phyloP scores from a whole-genome alignment of 2,888 invertebrate genomes.

The Drosophila robusta region DNA sequence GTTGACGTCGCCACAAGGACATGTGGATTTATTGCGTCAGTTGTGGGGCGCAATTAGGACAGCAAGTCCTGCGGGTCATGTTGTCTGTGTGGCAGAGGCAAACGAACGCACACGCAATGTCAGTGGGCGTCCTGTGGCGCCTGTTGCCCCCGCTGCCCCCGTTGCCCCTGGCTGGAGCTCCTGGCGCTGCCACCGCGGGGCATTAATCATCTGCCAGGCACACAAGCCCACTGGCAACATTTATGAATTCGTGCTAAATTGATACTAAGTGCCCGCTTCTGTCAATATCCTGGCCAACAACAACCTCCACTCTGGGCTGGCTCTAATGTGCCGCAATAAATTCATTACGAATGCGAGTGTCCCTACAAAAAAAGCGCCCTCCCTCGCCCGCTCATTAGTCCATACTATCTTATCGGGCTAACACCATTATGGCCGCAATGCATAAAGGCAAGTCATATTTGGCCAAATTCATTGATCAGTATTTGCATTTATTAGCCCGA shows the following conservation, averaged over 20 bases:
- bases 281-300: constrained; percentile 57
- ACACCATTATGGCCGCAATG: constrained; percentile 44
- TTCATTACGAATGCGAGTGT: constrained; percentile 50
- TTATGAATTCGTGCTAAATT: constrained; percentile 69
- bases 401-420: constrained; percentile 16
- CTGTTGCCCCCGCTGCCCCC: too few species aligned
- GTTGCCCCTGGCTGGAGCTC: too few species aligned
- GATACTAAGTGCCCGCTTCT: constrained; percentile 59
- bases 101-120: constrained; percentile 24
- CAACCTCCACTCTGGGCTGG: constrained; percentile 25
- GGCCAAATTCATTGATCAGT: constrained; percentile 61
- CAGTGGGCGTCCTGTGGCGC: constrained; percentile 26
- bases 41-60: constrained; percentile 38
- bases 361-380: not conserved
- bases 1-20: constrained; percentile 10
- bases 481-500: constrained; percentile 41
- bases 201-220: constrained; percentile 53
- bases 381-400: not conserved
- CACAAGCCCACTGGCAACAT: constrained; percentile 30
- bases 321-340: constrained; percentile 58
- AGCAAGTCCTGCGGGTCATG: constrained; percentile 30
- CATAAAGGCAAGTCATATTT: constrained; percentile 36
- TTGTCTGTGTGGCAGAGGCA: not conserved
- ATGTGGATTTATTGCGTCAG: constrained; percentile 30
- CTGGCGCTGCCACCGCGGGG: constrained; percentile 12